Conservation (phyloP, 2,797 vertebrate genomes). For the Danio kyathit region DNA sequence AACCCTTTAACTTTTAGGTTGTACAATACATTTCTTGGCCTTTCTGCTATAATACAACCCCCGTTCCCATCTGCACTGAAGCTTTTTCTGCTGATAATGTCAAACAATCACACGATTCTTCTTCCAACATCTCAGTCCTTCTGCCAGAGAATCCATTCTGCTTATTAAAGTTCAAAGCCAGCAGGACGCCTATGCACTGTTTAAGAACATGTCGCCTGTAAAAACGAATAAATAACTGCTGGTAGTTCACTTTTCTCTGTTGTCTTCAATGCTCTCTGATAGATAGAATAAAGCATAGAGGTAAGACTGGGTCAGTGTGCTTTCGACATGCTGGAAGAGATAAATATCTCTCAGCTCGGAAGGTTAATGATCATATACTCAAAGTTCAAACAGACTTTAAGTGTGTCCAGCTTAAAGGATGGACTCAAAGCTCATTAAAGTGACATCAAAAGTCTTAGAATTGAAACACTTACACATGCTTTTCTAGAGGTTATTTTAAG, state of each 20-base stretch:
- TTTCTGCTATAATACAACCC: constrained; percentile 21
- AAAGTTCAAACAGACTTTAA: background rate
- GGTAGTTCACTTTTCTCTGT: constrained; percentile 39
- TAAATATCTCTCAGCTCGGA: background rate
- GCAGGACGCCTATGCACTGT: constrained; percentile 39
- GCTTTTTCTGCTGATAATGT: constrained; percentile 51
- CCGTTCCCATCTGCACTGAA: constrained; percentile 38
- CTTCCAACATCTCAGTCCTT: constrained; percentile 55
- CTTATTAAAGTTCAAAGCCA: constrained; percentile 72
- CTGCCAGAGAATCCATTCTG: constrained; percentile 77
- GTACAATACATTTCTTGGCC: background rate
- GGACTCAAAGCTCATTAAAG: constrained; percentile 5
- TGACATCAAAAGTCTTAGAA: constrained; percentile 1
- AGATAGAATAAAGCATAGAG: constrained; percentile 5
- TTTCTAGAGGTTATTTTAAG: background rate
- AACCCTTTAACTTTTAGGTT: background rate
- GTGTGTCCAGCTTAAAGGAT: background rate
- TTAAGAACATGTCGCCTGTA: constrained; percentile 39
- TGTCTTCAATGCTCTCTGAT: constrained; percentile 13
- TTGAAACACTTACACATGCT: background rate
- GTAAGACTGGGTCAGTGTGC: constrained; percentile 2
- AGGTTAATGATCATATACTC: constrained; percentile 1
- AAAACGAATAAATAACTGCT: constrained; percentile 41
- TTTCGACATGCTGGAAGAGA: background rate
- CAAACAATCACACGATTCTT: constrained; percentile 64